These are phyloP conservation scores for Limanda limanda DNA, from an alignment of 2,113 vertebrate species.

Conservation along the genomic window DNA sequence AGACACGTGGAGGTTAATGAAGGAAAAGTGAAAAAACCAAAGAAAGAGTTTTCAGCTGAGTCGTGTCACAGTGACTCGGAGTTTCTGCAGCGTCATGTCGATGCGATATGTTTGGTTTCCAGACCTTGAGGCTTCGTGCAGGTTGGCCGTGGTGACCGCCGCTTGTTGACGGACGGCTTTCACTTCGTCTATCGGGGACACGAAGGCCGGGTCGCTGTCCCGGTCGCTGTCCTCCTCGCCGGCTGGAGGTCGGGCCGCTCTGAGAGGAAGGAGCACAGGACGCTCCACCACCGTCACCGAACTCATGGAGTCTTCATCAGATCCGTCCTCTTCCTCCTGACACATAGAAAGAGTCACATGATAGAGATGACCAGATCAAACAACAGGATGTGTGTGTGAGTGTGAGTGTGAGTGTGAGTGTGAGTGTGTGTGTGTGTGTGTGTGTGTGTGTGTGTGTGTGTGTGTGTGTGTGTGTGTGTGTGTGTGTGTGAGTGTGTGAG, in stretches of 20 bases:
- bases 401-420: slow-evolving; percentile 3
- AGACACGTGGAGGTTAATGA: neutral
- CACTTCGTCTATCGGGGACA: slow-evolving; percentile 89
- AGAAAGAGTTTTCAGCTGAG: neutral
- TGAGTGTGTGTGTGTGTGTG: slow-evolving; percentile 4
- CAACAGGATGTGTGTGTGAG: neutral
- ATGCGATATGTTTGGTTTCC: neutral
- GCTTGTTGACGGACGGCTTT: slow-evolving; percentile 84
- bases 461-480: neutral
- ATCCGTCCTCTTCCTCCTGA: slow-evolving; percentile 83
- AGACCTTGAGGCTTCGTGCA: slow-evolving; percentile 93
- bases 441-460: slow-evolving; percentile 9
- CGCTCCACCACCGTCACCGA: slow-evolving; percentile 19
- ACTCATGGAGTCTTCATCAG: slow-evolving; percentile 73
- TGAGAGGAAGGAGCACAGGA: slow-evolving; percentile 65
- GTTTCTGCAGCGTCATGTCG: neutral
- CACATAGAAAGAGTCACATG: neutral
- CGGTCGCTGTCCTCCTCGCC: slow-evolving; percentile 85
- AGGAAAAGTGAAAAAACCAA: no score
- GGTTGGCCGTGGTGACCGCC: slow-evolving; percentile 88
- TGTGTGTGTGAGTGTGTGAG: slow-evolving; percentile 8
- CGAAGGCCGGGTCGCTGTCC: slow-evolving; percentile 83
- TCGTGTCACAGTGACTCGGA: neutral
- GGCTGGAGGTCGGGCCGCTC: slow-evolving; percentile 63
- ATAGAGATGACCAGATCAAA: neutral